Conservation (phyloP, 2,797 vertebrate genomes). For the Tapera naevia region DNA sequence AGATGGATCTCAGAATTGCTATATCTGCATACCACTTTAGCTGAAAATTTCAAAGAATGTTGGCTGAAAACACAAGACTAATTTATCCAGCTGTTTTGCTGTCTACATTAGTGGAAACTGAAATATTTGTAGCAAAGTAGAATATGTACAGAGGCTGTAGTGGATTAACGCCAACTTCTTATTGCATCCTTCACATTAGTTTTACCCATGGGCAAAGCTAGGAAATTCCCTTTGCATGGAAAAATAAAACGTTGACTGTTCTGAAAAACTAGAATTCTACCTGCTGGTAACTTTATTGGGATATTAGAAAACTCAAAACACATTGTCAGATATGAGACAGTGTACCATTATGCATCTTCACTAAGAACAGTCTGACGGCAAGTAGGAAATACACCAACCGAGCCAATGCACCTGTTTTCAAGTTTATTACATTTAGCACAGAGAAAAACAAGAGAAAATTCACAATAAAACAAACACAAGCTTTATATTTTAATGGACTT, state of each 20-base stretch:
- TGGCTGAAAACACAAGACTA: neutral
- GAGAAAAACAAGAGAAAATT: constrained; percentile 19
- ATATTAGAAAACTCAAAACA: constrained; percentile 12
- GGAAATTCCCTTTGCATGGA: neutral
- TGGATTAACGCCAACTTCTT: neutral
- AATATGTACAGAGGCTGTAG: neutral
- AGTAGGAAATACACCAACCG: neutral
- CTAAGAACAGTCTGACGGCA: neutral
- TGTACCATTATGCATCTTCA: neutral
- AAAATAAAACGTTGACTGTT: neutral
- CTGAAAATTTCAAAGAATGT: neutral
- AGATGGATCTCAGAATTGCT: neutral
- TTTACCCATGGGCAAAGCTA: neutral
- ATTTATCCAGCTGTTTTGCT: neutral
- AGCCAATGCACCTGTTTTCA: constrained; percentile 39
- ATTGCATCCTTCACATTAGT: neutral
- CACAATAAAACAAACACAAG: constrained; percentile 9
- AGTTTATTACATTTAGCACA: constrained; percentile 26
- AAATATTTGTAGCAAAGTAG: neutral
- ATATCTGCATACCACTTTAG: neutral
- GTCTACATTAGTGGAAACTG: neutral
- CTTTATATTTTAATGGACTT: constrained; percentile 33
- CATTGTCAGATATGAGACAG: neutral
- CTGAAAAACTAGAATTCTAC: neutral
- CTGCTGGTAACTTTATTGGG: neutral